Evolutionary conservation across 1,140 invertebrate genomes (phyloP).

Genomic region (Pseudomyrmex flavicornis): DNA sequence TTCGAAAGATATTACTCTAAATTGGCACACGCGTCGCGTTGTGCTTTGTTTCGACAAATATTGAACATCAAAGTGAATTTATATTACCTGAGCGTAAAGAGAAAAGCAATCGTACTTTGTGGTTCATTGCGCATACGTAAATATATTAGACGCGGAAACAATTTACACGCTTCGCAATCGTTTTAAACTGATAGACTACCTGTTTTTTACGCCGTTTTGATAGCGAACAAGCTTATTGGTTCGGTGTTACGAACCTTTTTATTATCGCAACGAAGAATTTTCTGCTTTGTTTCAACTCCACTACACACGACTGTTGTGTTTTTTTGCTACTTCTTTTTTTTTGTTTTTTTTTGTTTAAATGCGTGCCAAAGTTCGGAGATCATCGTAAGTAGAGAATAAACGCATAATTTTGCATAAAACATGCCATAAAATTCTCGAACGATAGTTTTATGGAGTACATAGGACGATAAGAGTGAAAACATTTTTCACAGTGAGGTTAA

Average conservation of each 20-base stretch:
- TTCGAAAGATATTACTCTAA: neutral
- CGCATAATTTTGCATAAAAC: neutral
- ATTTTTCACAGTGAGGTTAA: too few relatives aligned
- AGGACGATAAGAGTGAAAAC: too few relatives aligned
- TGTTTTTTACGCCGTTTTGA: constrained; percentile 21
- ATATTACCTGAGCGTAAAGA: neutral
- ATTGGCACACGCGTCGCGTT: too few relatives aligned
- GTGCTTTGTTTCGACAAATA: neutral
- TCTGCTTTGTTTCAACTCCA: constrained; percentile 2
- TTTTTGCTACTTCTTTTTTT: neutral
- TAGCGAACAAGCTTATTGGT: constrained; percentile 31
- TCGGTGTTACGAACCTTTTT: neutral
- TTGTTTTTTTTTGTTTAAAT: neutral
- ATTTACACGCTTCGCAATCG: constrained; percentile 23
- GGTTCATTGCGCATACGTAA: constrained; percentile 32
- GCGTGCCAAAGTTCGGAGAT: neutral
- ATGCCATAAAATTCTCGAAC: neutral
- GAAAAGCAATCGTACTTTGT: constrained; percentile 33
- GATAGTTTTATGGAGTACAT: too few relatives aligned
- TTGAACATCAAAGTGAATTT: constrained; percentile 24
- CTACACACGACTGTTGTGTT: neutral
- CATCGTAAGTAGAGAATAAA: neutral
- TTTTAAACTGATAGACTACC: constrained; percentile 38
- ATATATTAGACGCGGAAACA: constrained; percentile 24
- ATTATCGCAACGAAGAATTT: constrained; percentile 30